A percentile compares a stretch with the other conserved stretches of the same genome.
phyloP scores from a whole-genome alignment of 2,888 invertebrate species.

The Creontiades dilutus region DNA sequence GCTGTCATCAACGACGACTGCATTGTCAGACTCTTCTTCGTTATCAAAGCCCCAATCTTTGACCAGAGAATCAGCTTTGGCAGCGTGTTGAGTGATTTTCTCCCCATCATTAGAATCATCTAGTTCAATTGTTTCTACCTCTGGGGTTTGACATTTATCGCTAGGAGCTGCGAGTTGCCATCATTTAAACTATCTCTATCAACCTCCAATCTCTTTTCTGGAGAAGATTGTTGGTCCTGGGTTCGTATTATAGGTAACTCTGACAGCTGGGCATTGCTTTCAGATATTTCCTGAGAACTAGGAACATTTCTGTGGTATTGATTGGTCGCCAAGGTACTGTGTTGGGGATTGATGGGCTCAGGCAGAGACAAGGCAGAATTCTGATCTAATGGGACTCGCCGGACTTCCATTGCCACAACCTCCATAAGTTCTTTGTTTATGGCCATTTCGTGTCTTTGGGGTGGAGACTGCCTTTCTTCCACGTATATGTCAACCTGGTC shows the following conservation, averaged over 20 bases:
- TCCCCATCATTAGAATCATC: conserved; percentile 9
- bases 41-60: conserved; percentile 75
- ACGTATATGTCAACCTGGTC: conserved; percentile 30
- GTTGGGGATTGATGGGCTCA: conserved; percentile 31
- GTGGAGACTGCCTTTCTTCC: conserved; percentile 38
- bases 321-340: neutral
- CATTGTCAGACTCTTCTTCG: conserved; percentile 74
- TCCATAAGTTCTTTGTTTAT: conserved; percentile 67
- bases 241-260: neutral
- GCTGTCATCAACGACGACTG: conserved; percentile 69
- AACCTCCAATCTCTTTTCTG: neutral
- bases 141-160: neutral
- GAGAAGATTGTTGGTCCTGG: neutral
- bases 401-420: conserved; percentile 67
- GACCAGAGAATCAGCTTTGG: conserved; percentile 73
- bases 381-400: conserved; percentile 16
- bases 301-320: neutral
- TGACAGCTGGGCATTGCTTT: neutral
- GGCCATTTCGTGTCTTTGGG: conserved; percentile 44
- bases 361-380: conserved; percentile 17
- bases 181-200: neutral
- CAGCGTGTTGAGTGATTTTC: conserved; percentile 49
- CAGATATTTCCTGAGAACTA: neutral
- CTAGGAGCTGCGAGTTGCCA: no score
- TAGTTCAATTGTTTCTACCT: neutral